Conservation (phyloP, 1,140 invertebrate genomes). For the Latrodectus geometricus region DNA sequence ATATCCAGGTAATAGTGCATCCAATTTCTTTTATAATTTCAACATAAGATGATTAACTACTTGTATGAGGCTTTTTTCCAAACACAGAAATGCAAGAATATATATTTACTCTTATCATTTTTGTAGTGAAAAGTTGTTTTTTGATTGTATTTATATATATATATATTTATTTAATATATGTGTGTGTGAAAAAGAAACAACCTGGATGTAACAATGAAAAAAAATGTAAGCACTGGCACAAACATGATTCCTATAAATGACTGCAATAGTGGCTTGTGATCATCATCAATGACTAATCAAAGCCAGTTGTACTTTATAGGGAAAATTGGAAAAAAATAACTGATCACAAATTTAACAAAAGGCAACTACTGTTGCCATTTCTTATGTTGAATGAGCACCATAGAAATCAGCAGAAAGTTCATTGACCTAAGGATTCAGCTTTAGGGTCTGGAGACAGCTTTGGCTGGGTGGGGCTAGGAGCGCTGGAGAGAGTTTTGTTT, state of each 20-base stretch:
- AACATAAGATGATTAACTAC: too few species aligned
- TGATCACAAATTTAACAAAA: conserved; percentile 44
- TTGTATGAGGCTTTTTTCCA: too few species aligned
- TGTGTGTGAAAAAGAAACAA: neutral
- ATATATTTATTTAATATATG: too few species aligned
- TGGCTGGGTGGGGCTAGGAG: conserved; percentile 36
- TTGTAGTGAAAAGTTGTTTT: too few species aligned
- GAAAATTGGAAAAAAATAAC: conserved; percentile 54
- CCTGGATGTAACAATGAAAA: neutral
- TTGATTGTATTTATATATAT: too few species aligned
- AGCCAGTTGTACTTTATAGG: conserved; percentile 51
- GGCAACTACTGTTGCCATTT: conserved; percentile 24
- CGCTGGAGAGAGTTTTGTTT: conserved; percentile 14
- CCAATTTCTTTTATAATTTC: too few species aligned
- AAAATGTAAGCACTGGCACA: conserved; percentile 56
- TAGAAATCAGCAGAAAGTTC: conserved; percentile 56
- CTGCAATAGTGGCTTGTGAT: conserved; percentile 37
- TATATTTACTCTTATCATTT: too few species aligned
- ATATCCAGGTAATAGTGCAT: too few species aligned
- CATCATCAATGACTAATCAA: conserved; percentile 10
- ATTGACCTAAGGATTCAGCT: conserved; percentile 42
- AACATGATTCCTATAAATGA: conserved; percentile 49
- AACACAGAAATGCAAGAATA: too few species aligned
- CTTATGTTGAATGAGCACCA: conserved; percentile 50
- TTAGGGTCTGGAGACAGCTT: conserved; percentile 41